Conservation (phyloP, 2,113 vertebrate genomes). For the Cheirogaleus medius region DNA sequence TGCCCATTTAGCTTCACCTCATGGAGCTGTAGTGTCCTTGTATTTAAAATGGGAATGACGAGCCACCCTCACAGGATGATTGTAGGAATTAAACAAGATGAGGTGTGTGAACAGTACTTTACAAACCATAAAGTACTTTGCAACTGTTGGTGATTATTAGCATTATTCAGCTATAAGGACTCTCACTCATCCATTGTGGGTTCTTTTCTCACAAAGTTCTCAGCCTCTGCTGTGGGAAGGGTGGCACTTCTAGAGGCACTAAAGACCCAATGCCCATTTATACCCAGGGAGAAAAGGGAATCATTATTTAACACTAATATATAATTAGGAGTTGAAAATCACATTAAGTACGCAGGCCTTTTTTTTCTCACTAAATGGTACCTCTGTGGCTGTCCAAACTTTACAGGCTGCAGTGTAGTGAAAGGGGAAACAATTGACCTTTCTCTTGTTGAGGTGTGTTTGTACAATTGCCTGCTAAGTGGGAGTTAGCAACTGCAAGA, state of each 20-base stretch:
- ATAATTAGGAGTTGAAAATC: constrained; percentile 63
- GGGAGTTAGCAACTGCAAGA: constrained; percentile 1
- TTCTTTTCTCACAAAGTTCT: constrained; percentile 40
- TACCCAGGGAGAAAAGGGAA: background rate
- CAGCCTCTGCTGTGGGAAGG: background rate
- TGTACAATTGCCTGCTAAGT: constrained; percentile 23
- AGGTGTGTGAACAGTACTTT: background rate
- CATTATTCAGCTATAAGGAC: constrained; percentile 21
- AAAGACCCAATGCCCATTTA: background rate
- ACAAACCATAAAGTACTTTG: background rate
- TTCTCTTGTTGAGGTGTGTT: constrained; percentile 24
- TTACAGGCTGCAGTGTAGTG: background rate
- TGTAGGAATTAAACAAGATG: background rate
- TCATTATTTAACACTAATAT: constrained; percentile 54
- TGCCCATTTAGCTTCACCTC: background rate
- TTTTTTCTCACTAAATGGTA: constrained; percentile 53
- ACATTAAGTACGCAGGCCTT: constrained; percentile 52
- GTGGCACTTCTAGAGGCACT: background rate
- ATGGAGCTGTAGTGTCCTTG: background rate
- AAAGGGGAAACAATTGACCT: background rate
- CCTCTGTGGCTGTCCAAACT: constrained; percentile 44
- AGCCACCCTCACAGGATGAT: background rate
- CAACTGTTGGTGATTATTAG: constrained; percentile 34
- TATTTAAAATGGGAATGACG: background rate
- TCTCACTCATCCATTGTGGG: background rate